Conservation (phyloP, 2,797 vertebrate genomes). For the Poecilia wingei region DNA sequence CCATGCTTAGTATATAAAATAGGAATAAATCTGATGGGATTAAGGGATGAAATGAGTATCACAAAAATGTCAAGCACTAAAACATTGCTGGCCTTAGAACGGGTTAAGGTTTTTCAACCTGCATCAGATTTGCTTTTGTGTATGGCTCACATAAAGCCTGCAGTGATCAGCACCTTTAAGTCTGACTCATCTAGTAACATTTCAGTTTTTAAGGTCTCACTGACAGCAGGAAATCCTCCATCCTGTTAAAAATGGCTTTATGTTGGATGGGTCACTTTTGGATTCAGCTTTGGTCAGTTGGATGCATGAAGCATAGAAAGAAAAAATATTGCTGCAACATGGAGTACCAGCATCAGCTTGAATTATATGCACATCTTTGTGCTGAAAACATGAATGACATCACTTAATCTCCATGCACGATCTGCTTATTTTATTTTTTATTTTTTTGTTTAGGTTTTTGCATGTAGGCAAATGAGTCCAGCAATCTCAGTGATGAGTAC, state of each 20-base stretch:
- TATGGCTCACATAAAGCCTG: constrained; percentile 5
- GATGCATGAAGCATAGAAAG: constrained; percentile 8
- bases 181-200: constrained; percentile 39
- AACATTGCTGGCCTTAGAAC: background rate
- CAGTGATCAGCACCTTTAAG: constrained; percentile 23
- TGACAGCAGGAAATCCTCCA: constrained; percentile 54
- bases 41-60: background rate
- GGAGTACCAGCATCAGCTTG: constrained; percentile 12
- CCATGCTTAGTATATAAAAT: background rate
- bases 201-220: constrained; percentile 29
- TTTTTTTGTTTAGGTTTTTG: background rate
- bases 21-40: background rate
- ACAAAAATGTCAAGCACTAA: constrained; percentile 3
- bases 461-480: constrained; percentile 34
- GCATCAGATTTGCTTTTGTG: background rate
- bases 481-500: constrained; percentile 48
- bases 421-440: background rate
- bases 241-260: constrained; percentile 37
- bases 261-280: constrained; percentile 7
- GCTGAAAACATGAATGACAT: constrained; percentile 46
- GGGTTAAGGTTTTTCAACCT: background rate
- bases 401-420: constrained; percentile 17
- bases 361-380: constrained; percentile 21
- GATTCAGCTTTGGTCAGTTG: constrained; percentile 5
- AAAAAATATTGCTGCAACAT: constrained; percentile 10